Evolutionary conservation across 1,140 invertebrate species (phyloP), one percentile per base, ranked within the genome.

Genomic region (Lycorma delicatula): DNA sequence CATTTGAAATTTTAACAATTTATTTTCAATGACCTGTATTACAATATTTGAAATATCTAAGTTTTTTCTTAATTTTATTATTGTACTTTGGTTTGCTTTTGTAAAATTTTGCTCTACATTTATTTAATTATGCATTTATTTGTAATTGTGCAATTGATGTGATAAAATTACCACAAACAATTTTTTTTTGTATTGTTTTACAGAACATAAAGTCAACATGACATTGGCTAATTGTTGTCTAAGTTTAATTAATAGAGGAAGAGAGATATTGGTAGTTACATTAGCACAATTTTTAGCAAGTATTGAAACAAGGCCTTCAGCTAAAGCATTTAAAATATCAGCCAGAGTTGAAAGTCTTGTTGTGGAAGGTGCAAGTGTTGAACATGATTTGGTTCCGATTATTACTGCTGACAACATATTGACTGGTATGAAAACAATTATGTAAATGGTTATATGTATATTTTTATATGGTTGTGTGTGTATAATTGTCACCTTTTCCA

Each of bases 161-260:
- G 13, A 48, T 48, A 7, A 48, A 23, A 3, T 46, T 20, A 28
- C 23, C 11, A 7, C 52, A n/a, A n/a, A n/a, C n/a, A 12, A 26
- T 22, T 58, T 34, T 25, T 48, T 27, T 38, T 64, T 59, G 54
- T 63, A 58, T 63, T 60, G 34, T 44, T 62, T 79, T 80, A 60
- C 69, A 86, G 84, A 86, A 64, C 86, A 89, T 63, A 89, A 89
- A 71, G 75, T 87, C 31, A 89, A 89, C 72, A 78, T 91, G 60
- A 86, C 86, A 9, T 67, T 91, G 29, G 85, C 85, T 18, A 87
- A 88, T 67, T 83, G 80, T 65, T 83, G 81, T 28, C 44, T 89
- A 18, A 85, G 82, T 34, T 68, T 91, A 36, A 74, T 85, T 53
- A 86, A 83, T 62, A 77, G 82, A 53, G 78, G 79, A 38, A 82